Evolutionary conservation across 2,888 invertebrate species (phyloP), one percentile per base, ranked within the genome.

Genomic region (Pomacea canaliculata): DNA sequence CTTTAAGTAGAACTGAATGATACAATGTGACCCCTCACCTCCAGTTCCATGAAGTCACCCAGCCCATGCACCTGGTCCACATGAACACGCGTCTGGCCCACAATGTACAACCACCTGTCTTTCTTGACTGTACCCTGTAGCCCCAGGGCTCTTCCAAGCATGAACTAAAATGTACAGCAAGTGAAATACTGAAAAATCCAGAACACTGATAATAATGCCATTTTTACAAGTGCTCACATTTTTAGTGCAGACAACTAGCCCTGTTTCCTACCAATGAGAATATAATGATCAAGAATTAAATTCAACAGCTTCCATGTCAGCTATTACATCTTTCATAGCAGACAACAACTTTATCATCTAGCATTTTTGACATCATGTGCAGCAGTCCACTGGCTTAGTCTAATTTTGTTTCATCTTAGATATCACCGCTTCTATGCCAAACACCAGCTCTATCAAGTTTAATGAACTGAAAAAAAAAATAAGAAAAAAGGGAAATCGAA

Each of bases 71-170:
- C 98, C 74, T 93, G 91, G 91, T 99, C 98, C 82, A 97, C 92
- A 90, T 98, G 98, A 49, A 99, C 93, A 79, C 98, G 92, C 0
- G 97, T 97, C 88, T 96, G 95, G 0, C 93, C 95, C 7, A 95
- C 93, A 90, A 97, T 92, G 87, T 94, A 97, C 9, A 98, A 92
- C 80, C 93, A 92, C 9, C 98, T 93, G 0, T 92, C 92, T 90
- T 98, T 98, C 68, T 93, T 92, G 9, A 98, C 94, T 37, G 93
- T 91, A 0, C 96, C 97, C 78, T 93, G 91, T 0, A 93, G 87
- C 0, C 97, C 97, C 80, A 96, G 88, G 89, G 94, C 92, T 91
- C 92, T 87, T 80, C 91, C 85, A 91, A 96, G 88, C 0, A 87
- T 87, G 66, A 81, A 81, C 90, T 91, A 76, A 18, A 82, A 76